A percentile compares a stretch with the other conserved stretches of the same genome.
Conservation (phyloP, 1,140 invertebrate genomes). For the Dendroctonus ponderosae region DNA sequence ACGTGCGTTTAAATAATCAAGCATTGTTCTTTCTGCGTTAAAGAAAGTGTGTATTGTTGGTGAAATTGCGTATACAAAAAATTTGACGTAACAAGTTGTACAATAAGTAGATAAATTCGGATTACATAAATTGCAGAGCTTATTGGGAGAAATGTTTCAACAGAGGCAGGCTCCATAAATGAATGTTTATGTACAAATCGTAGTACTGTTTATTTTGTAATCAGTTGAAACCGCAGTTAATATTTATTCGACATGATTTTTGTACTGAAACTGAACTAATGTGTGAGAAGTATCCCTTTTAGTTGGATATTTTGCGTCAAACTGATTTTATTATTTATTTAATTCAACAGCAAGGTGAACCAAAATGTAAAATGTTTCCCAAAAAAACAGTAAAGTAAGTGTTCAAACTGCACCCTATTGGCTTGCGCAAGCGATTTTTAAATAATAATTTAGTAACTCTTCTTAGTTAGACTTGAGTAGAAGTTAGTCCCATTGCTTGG, state of each 20-base stretch:
- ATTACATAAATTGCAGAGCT: conserved; percentile 16
- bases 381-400: too few relatives aligned
- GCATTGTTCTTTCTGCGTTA: conserved; percentile 26
- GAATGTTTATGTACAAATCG: not conserved
- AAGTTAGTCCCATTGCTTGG: too few relatives aligned
- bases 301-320: too few relatives aligned
- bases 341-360: too few relatives aligned
- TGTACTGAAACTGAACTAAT: too few relatives aligned
- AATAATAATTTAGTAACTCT: too few relatives aligned
- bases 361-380: too few relatives aligned
- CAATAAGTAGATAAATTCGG: conserved; percentile 22
- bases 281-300: too few relatives aligned
- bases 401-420: too few relatives aligned
- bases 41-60: conserved; percentile 26
- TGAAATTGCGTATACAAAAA: conserved; percentile 17
- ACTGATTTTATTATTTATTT: too few relatives aligned
- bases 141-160: conserved; percentile 12
- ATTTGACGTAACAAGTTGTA: conserved; percentile 18
- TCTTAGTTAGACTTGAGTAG: too few relatives aligned
- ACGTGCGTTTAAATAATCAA: conserved; percentile 28
- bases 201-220: not conserved
- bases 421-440: too few relatives aligned
- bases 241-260: not conserved
- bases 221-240: not conserved
- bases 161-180: conserved; percentile 9